A percentile compares a stretch with the other conserved stretches of the same genome.
These are phyloP conservation scores for Gadopsis marmoratus DNA, from an alignment of 2,797 vertebrate species.

Conservation along the genomic window DNA sequence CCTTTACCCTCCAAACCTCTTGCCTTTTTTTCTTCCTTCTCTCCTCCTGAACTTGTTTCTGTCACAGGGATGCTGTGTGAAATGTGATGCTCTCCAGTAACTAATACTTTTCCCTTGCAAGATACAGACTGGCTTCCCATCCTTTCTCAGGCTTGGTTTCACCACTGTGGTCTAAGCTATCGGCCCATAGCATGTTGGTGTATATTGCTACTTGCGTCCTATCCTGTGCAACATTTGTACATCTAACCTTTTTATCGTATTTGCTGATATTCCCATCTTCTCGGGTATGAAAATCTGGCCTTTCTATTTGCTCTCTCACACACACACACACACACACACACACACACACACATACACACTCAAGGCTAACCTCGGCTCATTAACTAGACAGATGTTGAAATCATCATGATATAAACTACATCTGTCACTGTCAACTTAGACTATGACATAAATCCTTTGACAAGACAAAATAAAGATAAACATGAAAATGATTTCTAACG, in stretches of 20 bases:
- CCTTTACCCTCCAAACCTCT: conserved; percentile 24
- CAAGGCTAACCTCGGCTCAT: conserved; percentile 38
- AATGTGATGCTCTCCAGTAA: conserved; percentile 29
- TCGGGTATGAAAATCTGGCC: conserved; percentile 19
- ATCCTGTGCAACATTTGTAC: conserved; percentile 9
- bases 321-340: background rate
- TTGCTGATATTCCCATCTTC: conserved; percentile 4
- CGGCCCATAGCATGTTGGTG: conserved; percentile 30
- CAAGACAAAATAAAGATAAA: background rate
- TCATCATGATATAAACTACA: conserved; percentile 51
- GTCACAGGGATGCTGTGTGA: conserved; percentile 37
- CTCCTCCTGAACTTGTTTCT: conserved; percentile 18
- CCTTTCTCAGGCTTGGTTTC: conserved; percentile 21
- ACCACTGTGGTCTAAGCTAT: background rate
- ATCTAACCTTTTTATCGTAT: background rate
- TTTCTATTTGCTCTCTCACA: background rate
- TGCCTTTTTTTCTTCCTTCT: conserved; percentile 18
- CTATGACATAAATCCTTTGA: background rate
- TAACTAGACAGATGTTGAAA: conserved; percentile 53
- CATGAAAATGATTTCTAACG: background rate
- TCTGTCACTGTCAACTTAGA: conserved; percentile 24
- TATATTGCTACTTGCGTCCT: conserved; percentile 5
- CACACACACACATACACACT: background rate
- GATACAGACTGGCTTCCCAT: conserved; percentile 19
- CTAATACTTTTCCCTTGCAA: conserved; percentile 15